phyloP scores from a whole-genome alignment of 2,888 invertebrate genomes.

The Cephus rjabovi region DNA sequence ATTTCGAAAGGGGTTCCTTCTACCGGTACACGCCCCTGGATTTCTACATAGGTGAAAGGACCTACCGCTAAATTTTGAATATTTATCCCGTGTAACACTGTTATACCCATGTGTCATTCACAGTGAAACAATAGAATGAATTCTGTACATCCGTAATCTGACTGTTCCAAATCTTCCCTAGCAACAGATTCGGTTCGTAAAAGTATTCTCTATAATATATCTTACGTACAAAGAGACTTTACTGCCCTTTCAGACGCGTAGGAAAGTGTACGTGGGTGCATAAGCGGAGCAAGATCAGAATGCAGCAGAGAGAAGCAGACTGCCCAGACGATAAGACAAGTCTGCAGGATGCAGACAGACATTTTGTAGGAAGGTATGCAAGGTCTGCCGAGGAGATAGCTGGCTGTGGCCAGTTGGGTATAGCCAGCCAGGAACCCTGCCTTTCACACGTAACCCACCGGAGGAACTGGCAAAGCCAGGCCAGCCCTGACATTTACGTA shows the following conservation, averaged over 20 bases:
- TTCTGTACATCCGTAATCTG: not conserved
- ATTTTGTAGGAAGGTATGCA: constrained; percentile 34
- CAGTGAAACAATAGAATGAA: not conserved
- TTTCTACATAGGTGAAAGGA: not conserved
- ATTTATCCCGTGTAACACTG: not conserved
- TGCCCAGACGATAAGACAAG: not conserved
- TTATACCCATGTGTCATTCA: not conserved
- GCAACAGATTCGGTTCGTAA: not conserved
- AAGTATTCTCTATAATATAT: not conserved
- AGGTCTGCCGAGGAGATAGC: constrained; percentile 30
- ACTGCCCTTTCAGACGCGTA: not conserved
- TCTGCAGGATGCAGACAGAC: constrained; percentile 6
- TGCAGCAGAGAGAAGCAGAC: not conserved
- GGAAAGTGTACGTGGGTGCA: not conserved
- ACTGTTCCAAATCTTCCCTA: not conserved
- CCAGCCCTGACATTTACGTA: constrained; percentile 41
- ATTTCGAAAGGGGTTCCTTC: not conserved
- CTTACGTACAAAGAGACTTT: not conserved
- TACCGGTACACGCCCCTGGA: not conserved
- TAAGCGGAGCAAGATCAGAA: not conserved
- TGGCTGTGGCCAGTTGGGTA: not conserved
- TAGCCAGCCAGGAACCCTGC: constrained; percentile 21
- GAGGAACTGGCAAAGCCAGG: constrained; percentile 26
- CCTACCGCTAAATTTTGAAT: not conserved
- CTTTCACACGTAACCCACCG: constrained; percentile 43